Percentiles rank a stretch among this genome's conserved stretches.
These are phyloP conservation scores for Pyralis farinalis DNA, from an alignment of 2,888 invertebrate genomes.

Conservation along the genomic window DNA sequence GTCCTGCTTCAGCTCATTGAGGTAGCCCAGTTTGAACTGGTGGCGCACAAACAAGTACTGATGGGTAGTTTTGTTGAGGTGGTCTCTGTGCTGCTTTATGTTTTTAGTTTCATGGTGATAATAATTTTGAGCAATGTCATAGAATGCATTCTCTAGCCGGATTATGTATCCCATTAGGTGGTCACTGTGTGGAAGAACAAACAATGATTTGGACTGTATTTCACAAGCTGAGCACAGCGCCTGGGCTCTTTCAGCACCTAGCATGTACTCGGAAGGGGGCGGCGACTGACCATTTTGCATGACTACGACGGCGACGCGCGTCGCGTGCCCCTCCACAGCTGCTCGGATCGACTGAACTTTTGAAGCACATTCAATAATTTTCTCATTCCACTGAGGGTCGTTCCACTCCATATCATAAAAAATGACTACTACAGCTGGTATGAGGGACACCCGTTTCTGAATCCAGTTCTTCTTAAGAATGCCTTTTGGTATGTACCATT, in stretches of 20 bases:
- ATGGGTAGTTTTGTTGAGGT: slow-evolving; percentile 94
- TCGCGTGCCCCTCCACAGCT: slow-evolving; percentile 86
- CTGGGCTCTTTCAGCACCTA: slow-evolving; percentile 94
- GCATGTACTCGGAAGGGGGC: slow-evolving; percentile 89
- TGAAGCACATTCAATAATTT: slow-evolving; percentile 95
- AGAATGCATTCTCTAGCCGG: slow-evolving; percentile 95
- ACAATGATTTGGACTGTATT: slow-evolving; percentile 94
- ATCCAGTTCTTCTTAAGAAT: slow-evolving; percentile 98
- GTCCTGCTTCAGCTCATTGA: slow-evolving; percentile 96
- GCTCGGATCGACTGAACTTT: slow-evolving; percentile 91
- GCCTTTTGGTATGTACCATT: slow-evolving; percentile 97
- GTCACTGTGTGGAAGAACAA: slow-evolving; percentile 95
- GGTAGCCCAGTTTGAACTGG: slow-evolving; percentile 97
- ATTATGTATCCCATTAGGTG: slow-evolving; percentile 88
- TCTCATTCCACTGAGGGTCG: slow-evolving; percentile 96
- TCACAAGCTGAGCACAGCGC: slow-evolving; percentile 95
- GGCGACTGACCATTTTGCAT: slow-evolving; percentile 92
- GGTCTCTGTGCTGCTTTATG: slow-evolving; percentile 93
- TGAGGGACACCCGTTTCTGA: slow-evolving; percentile 92
- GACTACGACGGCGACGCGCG: slow-evolving; percentile 92
- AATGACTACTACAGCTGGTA: slow-evolving; percentile 96
- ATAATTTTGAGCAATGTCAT: slow-evolving; percentile 95
- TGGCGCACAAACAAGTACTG: slow-evolving; percentile 96
- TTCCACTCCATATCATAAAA: slow-evolving; percentile 99
- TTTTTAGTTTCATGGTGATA: slow-evolving; percentile 94